phyloP scores from a whole-genome alignment of 2,888 invertebrate genomes.

The Lathronympha strigana region DNA sequence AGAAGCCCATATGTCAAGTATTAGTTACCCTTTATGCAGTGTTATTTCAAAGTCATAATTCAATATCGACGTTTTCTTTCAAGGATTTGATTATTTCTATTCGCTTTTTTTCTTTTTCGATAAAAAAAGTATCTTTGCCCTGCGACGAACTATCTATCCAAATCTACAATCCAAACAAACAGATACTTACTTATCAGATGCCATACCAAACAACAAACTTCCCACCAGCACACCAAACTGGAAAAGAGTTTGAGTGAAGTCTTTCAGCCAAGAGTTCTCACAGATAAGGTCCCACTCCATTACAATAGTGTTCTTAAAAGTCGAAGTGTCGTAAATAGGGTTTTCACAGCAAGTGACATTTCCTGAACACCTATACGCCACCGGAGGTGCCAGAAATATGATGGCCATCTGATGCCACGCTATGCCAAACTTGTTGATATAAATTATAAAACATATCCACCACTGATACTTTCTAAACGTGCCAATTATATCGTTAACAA shows the following conservation, averaged over 20 bases:
- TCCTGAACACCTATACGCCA: slow-evolving; percentile 60
- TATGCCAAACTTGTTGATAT: slow-evolving; percentile 75
- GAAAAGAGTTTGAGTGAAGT: slow-evolving; percentile 88
- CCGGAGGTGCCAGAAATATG: slow-evolving; percentile 77
- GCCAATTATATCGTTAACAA: slow-evolving; percentile 71
- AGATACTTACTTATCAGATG: slow-evolving; percentile 86
- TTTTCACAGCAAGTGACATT: slow-evolving; percentile 75
- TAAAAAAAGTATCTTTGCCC: no score
- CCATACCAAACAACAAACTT: slow-evolving; percentile 87
- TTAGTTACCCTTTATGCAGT: no score
- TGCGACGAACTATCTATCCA: no score
- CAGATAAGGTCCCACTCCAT: slow-evolving; percentile 91
- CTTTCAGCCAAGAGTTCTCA: slow-evolving; percentile 84
- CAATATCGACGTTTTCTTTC: no score
- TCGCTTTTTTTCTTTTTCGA: no score
- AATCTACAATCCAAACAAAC: no score
- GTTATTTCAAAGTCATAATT: no score
- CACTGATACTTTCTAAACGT: slow-evolving; percentile 69
- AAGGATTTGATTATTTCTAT: no score
- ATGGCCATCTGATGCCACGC: slow-evolving; percentile 81
- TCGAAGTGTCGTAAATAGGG: slow-evolving; percentile 84
- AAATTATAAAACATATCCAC: slow-evolving; percentile 70
- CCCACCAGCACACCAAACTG: slow-evolving; percentile 90
- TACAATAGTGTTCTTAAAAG: slow-evolving; percentile 87
- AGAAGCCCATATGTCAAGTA: no score